These are phyloP conservation scores for Oligia latruncula DNA, from an alignment of 2,888 invertebrate genomes.

Conservation along the genomic window DNA sequence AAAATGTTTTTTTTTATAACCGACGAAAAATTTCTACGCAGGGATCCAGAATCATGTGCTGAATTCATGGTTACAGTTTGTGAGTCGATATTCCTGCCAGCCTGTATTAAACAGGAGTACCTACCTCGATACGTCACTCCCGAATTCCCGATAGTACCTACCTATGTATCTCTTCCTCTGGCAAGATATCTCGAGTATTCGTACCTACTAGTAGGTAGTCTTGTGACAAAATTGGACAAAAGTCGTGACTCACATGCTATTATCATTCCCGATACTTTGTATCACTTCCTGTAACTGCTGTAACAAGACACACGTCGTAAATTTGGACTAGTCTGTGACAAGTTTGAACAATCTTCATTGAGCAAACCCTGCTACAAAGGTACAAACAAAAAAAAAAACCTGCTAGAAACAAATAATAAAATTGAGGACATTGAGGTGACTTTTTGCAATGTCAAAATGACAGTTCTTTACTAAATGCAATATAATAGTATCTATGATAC, in stretches of 20 bases:
- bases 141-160: neutral
- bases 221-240: neutral
- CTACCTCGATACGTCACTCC: neutral
- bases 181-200: neutral
- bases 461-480: no score
- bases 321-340: neutral
- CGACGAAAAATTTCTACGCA: no score
- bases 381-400: no score
- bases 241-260: neutral
- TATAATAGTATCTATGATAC: no score
- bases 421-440: no score
- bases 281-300: neutral
- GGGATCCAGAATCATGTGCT: no score
- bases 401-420: no score
- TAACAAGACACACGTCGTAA: neutral
- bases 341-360: neutral
- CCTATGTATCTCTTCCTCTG: neutral
- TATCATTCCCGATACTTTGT: neutral
- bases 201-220: neutral
- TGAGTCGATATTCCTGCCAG: no score
- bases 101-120: neutral
- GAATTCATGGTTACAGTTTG: no score
- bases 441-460: no score
- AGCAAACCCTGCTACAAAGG: no score
- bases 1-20: no score